These are phyloP conservation scores for Malacoraja senta DNA, from an alignment of 2,797 vertebrate genomes.

Conservation along the genomic window DNA sequence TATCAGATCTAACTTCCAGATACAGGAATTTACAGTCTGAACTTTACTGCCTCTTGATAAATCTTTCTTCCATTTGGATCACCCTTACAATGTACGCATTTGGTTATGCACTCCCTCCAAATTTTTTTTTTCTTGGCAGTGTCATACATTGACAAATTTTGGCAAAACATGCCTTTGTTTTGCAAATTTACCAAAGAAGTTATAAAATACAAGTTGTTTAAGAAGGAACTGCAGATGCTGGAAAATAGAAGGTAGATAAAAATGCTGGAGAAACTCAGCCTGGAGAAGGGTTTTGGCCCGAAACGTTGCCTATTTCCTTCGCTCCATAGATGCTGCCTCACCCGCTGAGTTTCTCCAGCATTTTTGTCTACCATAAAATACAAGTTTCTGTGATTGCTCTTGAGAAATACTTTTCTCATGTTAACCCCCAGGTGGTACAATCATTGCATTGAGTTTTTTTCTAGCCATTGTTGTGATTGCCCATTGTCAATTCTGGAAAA, in stretches of 20 bases:
- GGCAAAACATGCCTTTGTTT: not conserved
- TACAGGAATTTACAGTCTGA: not conserved
- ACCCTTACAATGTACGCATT: not conserved
- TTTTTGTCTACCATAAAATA: not conserved
- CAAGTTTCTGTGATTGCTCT: not conserved
- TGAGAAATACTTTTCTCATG: not conserved
- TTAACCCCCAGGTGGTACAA: not conserved
- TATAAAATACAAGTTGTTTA: not conserved
- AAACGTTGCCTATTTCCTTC: too few species aligned
- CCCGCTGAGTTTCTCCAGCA: too few species aligned
- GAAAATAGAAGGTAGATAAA: too few species aligned
- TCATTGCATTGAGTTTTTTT: not conserved
- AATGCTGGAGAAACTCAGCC: too few species aligned
- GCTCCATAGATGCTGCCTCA: too few species aligned
- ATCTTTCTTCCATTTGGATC: not conserved
- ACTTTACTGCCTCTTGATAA: not conserved
- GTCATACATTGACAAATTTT: not conserved
- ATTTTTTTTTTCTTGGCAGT: not conserved
- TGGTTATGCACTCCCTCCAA: not conserved
- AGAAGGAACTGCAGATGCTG: too few species aligned
- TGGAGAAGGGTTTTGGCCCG: too few species aligned
- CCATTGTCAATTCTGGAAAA: not conserved
- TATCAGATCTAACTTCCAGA: not conserved
- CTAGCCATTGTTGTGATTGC: not conserved
- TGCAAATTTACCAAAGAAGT: too few species aligned